Evolutionary conservation across 92 coral and sea anemone species (phyloP), one percentile per base, ranked within the genome.

Genomic region (Parazoanthus darwini): DNA sequence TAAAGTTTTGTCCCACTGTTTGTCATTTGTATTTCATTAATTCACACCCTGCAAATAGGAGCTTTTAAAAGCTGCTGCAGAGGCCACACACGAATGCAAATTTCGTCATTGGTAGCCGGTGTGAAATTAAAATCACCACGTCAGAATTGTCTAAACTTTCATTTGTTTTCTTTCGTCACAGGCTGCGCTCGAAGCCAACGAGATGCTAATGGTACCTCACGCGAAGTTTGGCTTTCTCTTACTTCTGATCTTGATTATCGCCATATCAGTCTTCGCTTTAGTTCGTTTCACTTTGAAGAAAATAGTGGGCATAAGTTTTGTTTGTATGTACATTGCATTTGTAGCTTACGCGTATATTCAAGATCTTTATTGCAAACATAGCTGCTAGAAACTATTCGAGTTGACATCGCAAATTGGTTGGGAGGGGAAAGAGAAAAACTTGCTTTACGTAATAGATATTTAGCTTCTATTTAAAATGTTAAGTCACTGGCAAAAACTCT

Each of bases 221-320:
- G 99, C 92, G 7, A 97, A 97, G 90, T 97, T 97, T 93, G 98
- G 99, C 23, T 95, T 97, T 65, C 90, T 97, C 71, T 91, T 97
- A 76, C 94, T 97, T 50, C 89, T 97, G 43, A 93, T 97, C 75
- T 93, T 97, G 6, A 1, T 91, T 38, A 78, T 95, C 13, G 93
- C 96, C 77, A 90, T 97, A 39, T 91, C 75, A 87, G 89, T 95
- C 78, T 93, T 97, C 77, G 89, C 81, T 8, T 29, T 86, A 5
- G 91, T 92, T 86, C 95, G 93, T 70, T 97, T 97, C 79, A 92
- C 93, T 85, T 92, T 97, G 20, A 91, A 92, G 86, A 92, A 88
- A 58, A 86, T 82, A 74, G 92, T 97, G 58, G 99, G 98, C 50
- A n/a, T 80, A 2, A 88, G 96, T 39, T 97, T 97, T 88, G 80